Base-by-base conservation (phyloP, 2,797 vertebrate genomes). In the Enteromius radiatus region DNA sequence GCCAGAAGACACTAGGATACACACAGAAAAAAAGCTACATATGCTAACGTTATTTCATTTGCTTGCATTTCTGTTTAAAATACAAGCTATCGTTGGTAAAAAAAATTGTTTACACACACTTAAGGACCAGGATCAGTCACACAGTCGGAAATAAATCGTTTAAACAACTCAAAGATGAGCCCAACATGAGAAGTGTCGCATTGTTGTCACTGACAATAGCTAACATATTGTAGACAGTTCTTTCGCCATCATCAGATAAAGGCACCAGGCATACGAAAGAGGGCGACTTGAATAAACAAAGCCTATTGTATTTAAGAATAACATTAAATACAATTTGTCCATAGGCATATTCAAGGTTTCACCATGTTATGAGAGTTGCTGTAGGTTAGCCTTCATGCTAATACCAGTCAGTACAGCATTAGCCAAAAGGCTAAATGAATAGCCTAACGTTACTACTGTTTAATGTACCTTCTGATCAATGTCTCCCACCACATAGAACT, bases 401-500 rank as follows among this genome's bases (percentile, higher is more conserved):
- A 52, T 41, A 26, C 12, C 7, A 78, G 69, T 69, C 33, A 52
- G 54, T 52, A 6, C 45, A 80, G 74, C 80, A 73, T 79, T 81
- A 89, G 90, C 89, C 89, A 90, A 81, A 76, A 85, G n/a, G 81
- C 84, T 82, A 85, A 19, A 79, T 43, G 84, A 59, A 82, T 76
- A 84, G 78, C 75, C n/a, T 33, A n/a, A n/a, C n/a, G n/a, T n/a
- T n/a, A 10, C 26, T 38, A 49, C 49, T 71, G 63, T 38, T 83
- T 70, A 76, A 49, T 33, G 75, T 86, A 98, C 98, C 98, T 97
- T 95, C 84, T 96, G 96, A 86, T 99, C 97, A 91, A 99, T 95
- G 92, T 99, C 97, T 88, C 98, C 98, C 84, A 98, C 98, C 85
- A 96, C 94, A 93, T 98, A 99, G 92, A 97, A 99, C 93, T 99